These are phyloP conservation scores for Nannospalax galili DNA, from an alignment of 2,113 vertebrate species.

Conservation along the genomic window DNA sequence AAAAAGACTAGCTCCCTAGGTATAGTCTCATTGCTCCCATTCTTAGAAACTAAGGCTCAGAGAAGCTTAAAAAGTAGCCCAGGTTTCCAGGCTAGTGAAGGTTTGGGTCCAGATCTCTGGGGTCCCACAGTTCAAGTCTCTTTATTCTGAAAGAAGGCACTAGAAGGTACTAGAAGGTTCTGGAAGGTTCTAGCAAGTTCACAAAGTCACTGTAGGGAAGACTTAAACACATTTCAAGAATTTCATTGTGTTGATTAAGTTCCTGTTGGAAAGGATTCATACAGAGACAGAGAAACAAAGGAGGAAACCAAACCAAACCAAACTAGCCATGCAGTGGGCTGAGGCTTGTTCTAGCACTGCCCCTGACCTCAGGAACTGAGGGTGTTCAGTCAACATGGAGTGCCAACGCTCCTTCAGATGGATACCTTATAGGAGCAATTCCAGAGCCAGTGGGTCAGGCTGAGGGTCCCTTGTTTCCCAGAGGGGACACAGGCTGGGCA, in stretches of 20 bases:
- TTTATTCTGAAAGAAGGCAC: neutral
- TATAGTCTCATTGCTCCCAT: too few relatives aligned
- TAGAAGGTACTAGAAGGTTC: too few relatives aligned
- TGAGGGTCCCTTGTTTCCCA: neutral
- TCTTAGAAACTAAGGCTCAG: neutral
- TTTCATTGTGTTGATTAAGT: neutral
- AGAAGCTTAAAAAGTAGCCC: neutral
- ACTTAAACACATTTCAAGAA: neutral
- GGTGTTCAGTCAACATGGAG: neutral
- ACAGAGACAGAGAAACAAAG: neutral
- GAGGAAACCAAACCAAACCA: neutral
- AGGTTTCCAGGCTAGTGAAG: neutral
- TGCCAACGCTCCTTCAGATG: too few relatives aligned
- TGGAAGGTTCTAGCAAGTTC: neutral
- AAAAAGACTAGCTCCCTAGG: neutral
- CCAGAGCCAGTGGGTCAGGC: neutral
- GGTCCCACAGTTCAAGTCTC: neutral
- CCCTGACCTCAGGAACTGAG: neutral
- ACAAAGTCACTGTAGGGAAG: neutral
- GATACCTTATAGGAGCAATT: neutral
- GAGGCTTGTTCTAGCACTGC: neutral
- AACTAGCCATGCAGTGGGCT: too few relatives aligned
- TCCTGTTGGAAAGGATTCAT: neutral
- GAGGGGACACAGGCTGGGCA: neutral
- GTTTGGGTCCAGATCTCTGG: neutral